Evolutionary conservation across 1,140 invertebrate genomes (phyloP), one percentile per base, ranked within the genome.

Genomic region (Calliphora vicina): DNA sequence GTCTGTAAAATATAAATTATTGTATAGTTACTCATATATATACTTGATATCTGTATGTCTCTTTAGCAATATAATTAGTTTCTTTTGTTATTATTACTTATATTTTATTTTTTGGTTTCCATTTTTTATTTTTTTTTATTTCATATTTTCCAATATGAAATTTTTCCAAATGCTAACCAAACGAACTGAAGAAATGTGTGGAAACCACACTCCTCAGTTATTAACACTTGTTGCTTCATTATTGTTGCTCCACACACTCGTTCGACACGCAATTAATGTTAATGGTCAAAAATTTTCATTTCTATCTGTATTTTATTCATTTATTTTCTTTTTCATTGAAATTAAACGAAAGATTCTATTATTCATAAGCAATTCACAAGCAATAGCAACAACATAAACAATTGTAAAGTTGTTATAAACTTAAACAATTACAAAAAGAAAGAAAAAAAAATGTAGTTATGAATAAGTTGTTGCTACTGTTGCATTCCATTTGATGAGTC

Each of bases 251-350:
- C 8, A 43, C 35, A 35, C 6, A 35, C 6, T 35, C 35, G 35
- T 35, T 78, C 74, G 12, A 43, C 74, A 78, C 74, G 74, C 74
- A 78, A 78, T 78, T 78, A 78, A 42, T 43, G 35, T 78, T 78
- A 78, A 78, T 78, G 74, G 35, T 43, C 74, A 78, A 43, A 78
- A 78, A 43, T 43, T 76, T 10, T 76, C 20, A 43, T 78, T 78
- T 78, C 74, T 43, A 43, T 67, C 20, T 25, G 9, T 57, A 57
- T 57, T 57, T 15, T 57, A 1, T 57, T 57, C 3, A n/a, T 57
- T 57, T 57, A n/a, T 17, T 57, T 57, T 57, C 50, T 57, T n/a
- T 57, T 57, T 57, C n/a, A 57, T 35, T 57, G n/a, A 67, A 67
- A 67, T 23, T 25, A 67, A 67, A 67, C 5, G 17, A 23, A 67